phyloP scores from a whole-genome alignment of 2,797 vertebrate species.

The Periophthalmus magnuspinnatus region DNA sequence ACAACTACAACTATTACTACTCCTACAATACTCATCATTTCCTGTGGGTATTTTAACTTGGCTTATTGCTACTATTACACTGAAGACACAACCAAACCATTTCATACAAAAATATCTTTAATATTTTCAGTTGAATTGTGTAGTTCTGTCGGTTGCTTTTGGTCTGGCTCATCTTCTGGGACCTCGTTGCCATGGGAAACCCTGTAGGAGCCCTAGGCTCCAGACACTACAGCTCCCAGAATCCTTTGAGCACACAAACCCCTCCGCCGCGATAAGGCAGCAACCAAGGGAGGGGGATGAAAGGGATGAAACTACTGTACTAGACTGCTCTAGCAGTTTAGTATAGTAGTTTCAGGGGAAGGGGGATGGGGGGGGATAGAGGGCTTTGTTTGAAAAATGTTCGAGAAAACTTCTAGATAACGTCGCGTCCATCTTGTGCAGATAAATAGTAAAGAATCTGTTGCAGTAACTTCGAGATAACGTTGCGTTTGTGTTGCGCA shows the following conservation, averaged over 20 bases:
- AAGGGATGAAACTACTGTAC: neutral
- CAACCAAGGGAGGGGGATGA: conserved; percentile 1
- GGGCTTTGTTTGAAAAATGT: no score
- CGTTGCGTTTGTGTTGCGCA: no score
- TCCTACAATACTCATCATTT: neutral
- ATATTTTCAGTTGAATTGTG: neutral
- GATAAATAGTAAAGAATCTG: neutral
- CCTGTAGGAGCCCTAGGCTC: conserved; percentile 4
- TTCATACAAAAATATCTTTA: conserved; percentile 1
- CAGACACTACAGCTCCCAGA: conserved; percentile 16
- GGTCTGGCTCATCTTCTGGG: conserved; percentile 19
- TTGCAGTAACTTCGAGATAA: no score
- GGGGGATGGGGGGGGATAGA: neutral
- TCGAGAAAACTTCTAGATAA: no score
- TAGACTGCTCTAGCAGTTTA: neutral
- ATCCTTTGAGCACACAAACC: conserved; percentile 18
- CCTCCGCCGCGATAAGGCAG: conserved; percentile 17
- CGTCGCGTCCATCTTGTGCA: no score
- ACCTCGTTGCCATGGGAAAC: conserved; percentile 15
- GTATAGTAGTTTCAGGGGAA: neutral
- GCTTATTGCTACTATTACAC: neutral
- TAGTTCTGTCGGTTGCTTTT: conserved; percentile 2
- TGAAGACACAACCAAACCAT: neutral
- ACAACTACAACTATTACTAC: no score
- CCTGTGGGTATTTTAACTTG: no score